phyloP scores from a whole-genome alignment of 2,113 vertebrate genomes.

The Piprites chloris region DNA sequence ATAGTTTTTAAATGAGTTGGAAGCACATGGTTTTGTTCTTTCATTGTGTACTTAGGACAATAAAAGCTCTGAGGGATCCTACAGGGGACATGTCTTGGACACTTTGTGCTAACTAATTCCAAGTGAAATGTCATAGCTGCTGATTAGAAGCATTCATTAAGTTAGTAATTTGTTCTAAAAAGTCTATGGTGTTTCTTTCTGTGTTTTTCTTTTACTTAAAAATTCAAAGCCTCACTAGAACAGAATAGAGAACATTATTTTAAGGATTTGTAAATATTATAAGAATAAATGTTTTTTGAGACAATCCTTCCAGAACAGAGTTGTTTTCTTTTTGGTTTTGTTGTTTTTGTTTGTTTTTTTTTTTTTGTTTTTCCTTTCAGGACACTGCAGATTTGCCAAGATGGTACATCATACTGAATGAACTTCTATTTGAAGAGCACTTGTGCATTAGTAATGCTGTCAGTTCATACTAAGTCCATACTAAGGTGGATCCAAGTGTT shows the following conservation, averaged over 20 bases:
- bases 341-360: not conserved
- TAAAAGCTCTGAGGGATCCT: not conserved
- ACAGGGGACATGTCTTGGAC: not conserved
- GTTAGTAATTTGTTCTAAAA: not conserved
- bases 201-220: not conserved
- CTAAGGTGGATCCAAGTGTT: not conserved
- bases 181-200: not conserved
- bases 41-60: not conserved
- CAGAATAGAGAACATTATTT: not conserved
- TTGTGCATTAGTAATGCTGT: not conserved
- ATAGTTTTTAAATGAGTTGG: slow-evolving; percentile 11
- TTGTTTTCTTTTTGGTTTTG: fast-evolving
- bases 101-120: not conserved
- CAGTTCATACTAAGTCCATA: not conserved
- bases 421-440: not conserved
- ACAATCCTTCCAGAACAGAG: not conserved
- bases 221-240: not conserved
- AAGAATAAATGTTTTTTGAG: not conserved
- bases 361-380: not conserved
- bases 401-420: not conserved
- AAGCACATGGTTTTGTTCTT: not conserved
- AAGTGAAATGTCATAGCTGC: not conserved
- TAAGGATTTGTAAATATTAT: not conserved
- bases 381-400: not conserved
- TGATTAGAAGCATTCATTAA: not conserved